Base-by-base conservation (phyloP, 2,888 invertebrate species). In the Arenicola marina region DNA sequence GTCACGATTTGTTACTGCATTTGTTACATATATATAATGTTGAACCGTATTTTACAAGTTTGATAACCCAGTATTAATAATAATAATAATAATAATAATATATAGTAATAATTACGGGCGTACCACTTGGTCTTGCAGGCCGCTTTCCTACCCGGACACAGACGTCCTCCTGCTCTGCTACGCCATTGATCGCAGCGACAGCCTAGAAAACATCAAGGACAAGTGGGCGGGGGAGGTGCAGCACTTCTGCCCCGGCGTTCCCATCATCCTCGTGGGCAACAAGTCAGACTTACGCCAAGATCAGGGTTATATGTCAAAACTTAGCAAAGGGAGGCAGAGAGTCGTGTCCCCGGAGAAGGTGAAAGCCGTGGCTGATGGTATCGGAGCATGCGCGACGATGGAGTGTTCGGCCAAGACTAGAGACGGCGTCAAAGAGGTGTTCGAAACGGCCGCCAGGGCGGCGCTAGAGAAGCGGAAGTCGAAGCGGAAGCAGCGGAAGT, bases 381-480 rank as follows among this genome's bases (percentile, higher is more conserved):
- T 66, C 21, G 59, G 56, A 21, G 67, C 67, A 24, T 55, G 56
- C 18, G 44, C 56, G 15, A 66, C 66, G 31, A 26, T 66, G 21
- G 70, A 70, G 46, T 70, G 70, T 24, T 70, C 70, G 21, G 68
- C 70, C 33, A 68, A 65, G 51, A 70, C 68, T 51, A 48, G 65
- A 45, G 63, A 66, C 11, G 68, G 68, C 15, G 62, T 70, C 0
- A 44, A 61, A 29, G 64, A 66, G 31, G 64, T 70, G n/a, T 70
- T 70, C 43, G 64, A 64, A 24, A 61, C 56, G 32, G 70, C 70
- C n/a, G 70, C 68, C n/a, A 46, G 57, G 28, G 66, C 68, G 4
- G 58, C 70, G 2, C 59, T 70, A 4, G 60, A 59, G 24, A 51
- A 58, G 46, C 53, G 33, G 24, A 56, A 44, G 54, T 56, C 33